A percentile compares a stretch with the other conserved stretches of the same genome.
Evolutionary conservation across 2,888 invertebrate genomes (phyloP).

Genomic region (Melipona bicolor): DNA sequence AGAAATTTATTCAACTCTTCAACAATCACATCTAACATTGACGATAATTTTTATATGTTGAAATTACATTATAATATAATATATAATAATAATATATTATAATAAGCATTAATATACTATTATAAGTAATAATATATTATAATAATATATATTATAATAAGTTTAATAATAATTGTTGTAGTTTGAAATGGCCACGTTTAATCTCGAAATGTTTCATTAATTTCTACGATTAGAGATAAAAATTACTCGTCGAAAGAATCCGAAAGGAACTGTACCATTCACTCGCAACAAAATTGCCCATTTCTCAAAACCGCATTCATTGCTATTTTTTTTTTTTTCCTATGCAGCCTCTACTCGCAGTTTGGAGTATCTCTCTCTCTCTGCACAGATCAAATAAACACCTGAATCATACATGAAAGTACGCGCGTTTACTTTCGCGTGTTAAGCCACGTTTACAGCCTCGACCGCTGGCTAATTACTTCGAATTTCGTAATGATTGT

Average conservation of each 20-base stretch:
- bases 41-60: no score
- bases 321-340: neutral
- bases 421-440: conserved; percentile 28
- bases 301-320: neutral
- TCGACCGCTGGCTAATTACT: conserved; percentile 34
- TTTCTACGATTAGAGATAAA: neutral
- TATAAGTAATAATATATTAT: no score
- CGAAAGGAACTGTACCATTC: neutral
- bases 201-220: neutral
- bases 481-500: conserved; percentile 33
- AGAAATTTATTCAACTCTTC: neutral
- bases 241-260: neutral
- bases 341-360: neutral
- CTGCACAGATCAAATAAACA: conserved; percentile 23
- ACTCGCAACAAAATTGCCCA: neutral
- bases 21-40: no score
- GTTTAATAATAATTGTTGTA: no score
- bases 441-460: conserved; percentile 25
- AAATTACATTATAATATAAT: no score
- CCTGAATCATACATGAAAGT: conserved; percentile 34
- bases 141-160: no score
- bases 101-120: no score
- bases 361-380: neutral
- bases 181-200: neutral
- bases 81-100: no score